phyloP scores from a whole-genome alignment of 2,113 vertebrate species.

The Melanotaenia duboulayi region DNA sequence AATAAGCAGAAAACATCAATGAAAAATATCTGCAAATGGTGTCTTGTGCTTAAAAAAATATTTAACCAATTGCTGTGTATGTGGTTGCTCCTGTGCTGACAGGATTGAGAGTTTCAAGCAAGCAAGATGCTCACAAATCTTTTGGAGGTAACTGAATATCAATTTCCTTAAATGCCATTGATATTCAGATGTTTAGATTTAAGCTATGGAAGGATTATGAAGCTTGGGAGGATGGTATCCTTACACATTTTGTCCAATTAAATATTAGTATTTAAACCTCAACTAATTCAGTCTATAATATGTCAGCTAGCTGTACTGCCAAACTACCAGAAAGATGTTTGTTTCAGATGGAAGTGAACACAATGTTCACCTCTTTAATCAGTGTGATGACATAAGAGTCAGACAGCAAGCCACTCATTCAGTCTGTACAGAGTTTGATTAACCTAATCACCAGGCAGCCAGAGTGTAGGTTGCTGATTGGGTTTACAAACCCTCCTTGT shows the following conservation, averaged over 20 bases:
- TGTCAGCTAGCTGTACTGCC: constrained; percentile 43
- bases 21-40: constrained; percentile 39
- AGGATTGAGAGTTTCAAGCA: not conserved
- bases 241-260: not conserved
- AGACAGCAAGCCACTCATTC: constrained; percentile 65
- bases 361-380: constrained; percentile 77
- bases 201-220: too few relatives aligned
- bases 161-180: not conserved
- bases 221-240: too few relatives aligned
- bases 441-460: constrained; percentile 76
- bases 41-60: constrained; percentile 30
- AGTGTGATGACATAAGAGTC: constrained; percentile 66
- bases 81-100: constrained; percentile 18
- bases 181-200: too few relatives aligned
- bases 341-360: constrained; percentile 45
- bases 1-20: constrained; percentile 39
- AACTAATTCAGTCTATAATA: not conserved
- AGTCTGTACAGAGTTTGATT: constrained; percentile 71
- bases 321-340: constrained; percentile 50
- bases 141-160: not conserved
- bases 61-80: constrained; percentile 22
- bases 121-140: not conserved
- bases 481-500: constrained; percentile 78
- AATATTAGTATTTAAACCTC: not conserved
- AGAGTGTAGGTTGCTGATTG: constrained; percentile 73